Evolutionary conservation across 2,113 vertebrate genomes (phyloP), one percentile per base, ranked within the genome.

Genomic region (Chionis minor): DNA sequence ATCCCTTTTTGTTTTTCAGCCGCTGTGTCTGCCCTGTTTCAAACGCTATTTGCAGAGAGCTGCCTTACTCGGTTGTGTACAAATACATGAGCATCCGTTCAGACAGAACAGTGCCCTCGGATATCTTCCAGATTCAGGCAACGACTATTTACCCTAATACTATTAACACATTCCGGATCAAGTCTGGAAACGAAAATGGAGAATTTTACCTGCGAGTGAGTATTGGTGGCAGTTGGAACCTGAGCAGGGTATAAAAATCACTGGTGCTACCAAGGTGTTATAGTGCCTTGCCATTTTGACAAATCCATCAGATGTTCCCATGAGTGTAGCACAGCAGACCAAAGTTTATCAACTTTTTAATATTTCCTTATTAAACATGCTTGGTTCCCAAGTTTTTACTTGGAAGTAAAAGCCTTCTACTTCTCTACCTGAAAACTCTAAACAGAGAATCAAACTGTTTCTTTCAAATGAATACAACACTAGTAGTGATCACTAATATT

Each of bases 51-150:
- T 99, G 99, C 94, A 98, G 99, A 59, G 98, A 98, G 35, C 97
- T 99, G 81, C 98, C 99, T 14, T 99, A 99, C 26, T 99, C 99
- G 10, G 99, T 99, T 42, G 98, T 99, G 90, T 99, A 99, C 98
- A 99, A 99, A 88, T 99, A 99, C 96, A 99, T 99, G 99, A 99
- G 98, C 97, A 99, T 99, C 97, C 98, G 99, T 63, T 99, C 99
- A 3, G 99, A 99, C 40, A 98, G 99, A 82, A 97, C 98, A 0
- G 99, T 99, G 77, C 99, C 99, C n/a, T 99, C 99, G 0, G 99
- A 99, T 88, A 99, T 99, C 97, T 99, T 99, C 98, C 99, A 99
- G 98, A 99, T 99, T 97, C 99, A 99, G 96, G 99, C 99, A 87
- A 99, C 99, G 88, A 99, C 98, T 78, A 98, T 99, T 96, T 99